Conservation (phyloP, 2,888 invertebrate genomes). For the Oscheius sp. region DNA sequence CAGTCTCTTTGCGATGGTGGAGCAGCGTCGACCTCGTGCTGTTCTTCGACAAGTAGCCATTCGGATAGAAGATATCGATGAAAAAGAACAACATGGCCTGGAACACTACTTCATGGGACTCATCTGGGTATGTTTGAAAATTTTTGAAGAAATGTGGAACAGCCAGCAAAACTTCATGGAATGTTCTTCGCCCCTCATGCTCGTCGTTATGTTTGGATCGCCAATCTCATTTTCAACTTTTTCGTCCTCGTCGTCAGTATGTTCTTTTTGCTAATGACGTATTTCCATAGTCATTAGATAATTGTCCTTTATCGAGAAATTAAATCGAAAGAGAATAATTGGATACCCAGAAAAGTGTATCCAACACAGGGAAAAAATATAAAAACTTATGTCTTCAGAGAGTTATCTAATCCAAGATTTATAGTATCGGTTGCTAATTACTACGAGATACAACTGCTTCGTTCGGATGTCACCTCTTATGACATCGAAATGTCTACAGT, state of each 20-base stretch:
- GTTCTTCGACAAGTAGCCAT: constrained; percentile 15
- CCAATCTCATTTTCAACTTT: constrained; percentile 11
- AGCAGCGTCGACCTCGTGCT: neutral
- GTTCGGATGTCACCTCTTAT: neutral
- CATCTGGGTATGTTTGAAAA: constrained; percentile 4
- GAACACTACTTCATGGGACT: constrained; percentile 25
- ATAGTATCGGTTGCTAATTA: neutral
- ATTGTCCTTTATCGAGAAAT: neutral
- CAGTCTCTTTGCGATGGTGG: constrained; percentile 4
- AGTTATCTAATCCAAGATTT: too few relatives aligned
- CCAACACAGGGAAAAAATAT: neutral
- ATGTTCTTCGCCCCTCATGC: constrained; percentile 16
- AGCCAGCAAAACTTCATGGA: constrained; percentile 20
- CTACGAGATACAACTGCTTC: constrained; percentile 12
- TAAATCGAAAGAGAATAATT: neutral
- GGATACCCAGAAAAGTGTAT: neutral
- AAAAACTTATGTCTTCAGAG: too few relatives aligned
- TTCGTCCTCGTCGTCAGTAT: constrained; percentile 15
- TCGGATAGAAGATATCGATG: constrained; percentile 19
- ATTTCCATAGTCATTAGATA: neutral
- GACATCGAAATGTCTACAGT: constrained; percentile 30
- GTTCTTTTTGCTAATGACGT: neutral
- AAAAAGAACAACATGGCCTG: constrained; percentile 7
- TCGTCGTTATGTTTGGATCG: neutral
- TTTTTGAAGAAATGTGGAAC: neutral